Evolutionary conservation across 1,140 invertebrate species (phyloP).

Genomic region (Charaxes varanes): DNA sequence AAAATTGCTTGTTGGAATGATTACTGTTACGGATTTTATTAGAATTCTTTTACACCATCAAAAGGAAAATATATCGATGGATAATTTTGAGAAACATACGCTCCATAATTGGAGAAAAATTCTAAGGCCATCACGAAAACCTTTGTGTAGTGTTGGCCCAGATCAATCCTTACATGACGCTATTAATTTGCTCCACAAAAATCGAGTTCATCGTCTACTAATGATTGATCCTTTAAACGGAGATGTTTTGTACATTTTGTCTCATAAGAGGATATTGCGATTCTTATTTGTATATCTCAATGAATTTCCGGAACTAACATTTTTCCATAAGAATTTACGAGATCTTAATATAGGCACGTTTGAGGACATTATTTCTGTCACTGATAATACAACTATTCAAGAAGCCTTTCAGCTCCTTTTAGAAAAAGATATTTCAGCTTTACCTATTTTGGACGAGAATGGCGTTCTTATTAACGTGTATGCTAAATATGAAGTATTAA

Average conservation of each 20-base stretch:
- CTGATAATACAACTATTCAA: conserved; percentile 52
- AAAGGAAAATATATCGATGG: conserved; percentile 53
- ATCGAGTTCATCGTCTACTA: conserved; percentile 59
- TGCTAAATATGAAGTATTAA: conserved; percentile 68
- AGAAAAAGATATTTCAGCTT: conserved; percentile 64
- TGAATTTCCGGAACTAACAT: conserved; percentile 66
- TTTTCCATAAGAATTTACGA: conserved; percentile 56
- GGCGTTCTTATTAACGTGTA: conserved; percentile 60
- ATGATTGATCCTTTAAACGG: conserved; percentile 59
- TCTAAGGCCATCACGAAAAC: conserved; percentile 49
- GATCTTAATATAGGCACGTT: conserved; percentile 66
- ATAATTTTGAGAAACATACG: conserved; percentile 61
- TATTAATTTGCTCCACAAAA: conserved; percentile 60
- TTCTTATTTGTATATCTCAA: conserved; percentile 67
- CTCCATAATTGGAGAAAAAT: conserved; percentile 64
- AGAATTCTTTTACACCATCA: conserved; percentile 58
- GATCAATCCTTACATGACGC: conserved; percentile 65
- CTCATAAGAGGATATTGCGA: conserved; percentile 64
- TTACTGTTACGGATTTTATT: conserved; percentile 66
- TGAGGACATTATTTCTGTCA: conserved; percentile 56
- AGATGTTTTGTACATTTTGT: conserved; percentile 64
- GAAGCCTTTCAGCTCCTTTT: conserved; percentile 58
- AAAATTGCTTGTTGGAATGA: conserved; percentile 63
- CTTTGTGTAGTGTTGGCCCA: conserved; percentile 52
- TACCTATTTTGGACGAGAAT: conserved; percentile 58